Base-by-base conservation (phyloP, 2,888 invertebrate species). In the Monoplex corrugatus region DNA sequence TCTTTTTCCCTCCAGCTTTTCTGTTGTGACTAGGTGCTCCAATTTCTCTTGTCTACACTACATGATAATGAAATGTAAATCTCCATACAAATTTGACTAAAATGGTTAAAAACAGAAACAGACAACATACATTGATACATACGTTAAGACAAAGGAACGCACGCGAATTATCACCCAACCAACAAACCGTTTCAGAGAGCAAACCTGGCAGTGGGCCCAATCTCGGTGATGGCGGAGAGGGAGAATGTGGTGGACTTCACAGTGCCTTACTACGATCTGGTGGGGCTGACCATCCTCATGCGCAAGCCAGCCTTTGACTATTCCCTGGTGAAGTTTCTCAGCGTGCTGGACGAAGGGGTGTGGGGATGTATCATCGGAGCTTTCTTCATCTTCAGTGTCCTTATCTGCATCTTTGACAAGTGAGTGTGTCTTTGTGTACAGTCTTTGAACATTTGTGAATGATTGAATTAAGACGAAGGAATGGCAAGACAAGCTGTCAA, bases 261-360 rank as follows among this genome's bases (percentile, higher is more conserved):
- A 0, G 98, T 99, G 0, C 99, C 99, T 0, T 99, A 98, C 96
- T 99, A 99, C 96, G 99, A 99, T 96, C 97, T 99, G 92, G 99
- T 99, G 0, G 99, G 99, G 0, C 98, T 99, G 87, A 98, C 99
- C 0, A 99, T 99, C 92, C 97, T 99, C 95, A 99, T 99, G 98
- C 98, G 98, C 95, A 97, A 98, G 92, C 98, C 98, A 0, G 97
- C 97, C 93, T 97, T 98, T 0, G 98, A 98, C 44, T 98, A 99
- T 10, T 98, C 99, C 0, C 97, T 99, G 45, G 99, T 99, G 96
- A 99, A 99, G 96, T 99, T 99, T 96, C 97, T 99, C 92, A 99
- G 98, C 2, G 99, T 99, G 43, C 96, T 99, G 93, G 99, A 99
- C 96, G 98, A 98, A 93, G 98, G 98, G 93, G 99, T 99, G 19